Evolutionary conservation across 2,888 invertebrate species (phyloP), one percentile per base, ranked within the genome.

Genomic region (Drosophila borealis): DNA sequence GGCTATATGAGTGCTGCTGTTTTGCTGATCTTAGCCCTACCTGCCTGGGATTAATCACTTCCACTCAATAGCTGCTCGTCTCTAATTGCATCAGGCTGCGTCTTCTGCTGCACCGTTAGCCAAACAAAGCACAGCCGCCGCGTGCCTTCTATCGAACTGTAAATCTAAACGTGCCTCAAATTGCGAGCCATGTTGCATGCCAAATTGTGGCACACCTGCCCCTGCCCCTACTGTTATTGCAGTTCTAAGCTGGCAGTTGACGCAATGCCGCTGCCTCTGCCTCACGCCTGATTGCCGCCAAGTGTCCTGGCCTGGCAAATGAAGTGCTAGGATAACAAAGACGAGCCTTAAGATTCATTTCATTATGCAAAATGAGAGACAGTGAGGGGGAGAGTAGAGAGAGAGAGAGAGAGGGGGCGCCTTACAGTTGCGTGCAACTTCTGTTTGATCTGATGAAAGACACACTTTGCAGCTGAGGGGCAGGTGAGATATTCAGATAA

Each of bases 161-260:
- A 82, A 82, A 76, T 70, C 78, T 56, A 65, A 72, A 74, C 49
- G 54, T 53, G 56, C 57, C 82, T 82, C 82, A 56, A 85, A 82
- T 85, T 82, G 76, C 77, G 64, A 50, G 21, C 17, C 69, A 65
- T 49, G 61, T 50, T 59, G 41, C 80, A 80, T 59, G 80, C 74
- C 54, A 60, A 48, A 45, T 44, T 61, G 56, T 46, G 55, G 56
- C 65, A 45, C 78, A 72, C 78, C 81, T 80, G 78, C 82, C 70
- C 42, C 29, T 17, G 17, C 44, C 14, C 11, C 36, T 0, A 17
- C 29, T 29, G 29, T 29, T 29, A 29, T 29, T 29, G 8, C 29
- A 29, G 29, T 8, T 29, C 29, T 29, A 29, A 29, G 29, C 29
- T 29, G 29, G 29, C 29, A 29, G 29, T 29, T 29, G 29, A 29